Evolutionary conservation across 1,140 invertebrate genomes (phyloP), one percentile per base, ranked within the genome.

Genomic region (Stegodyphus dumicola): DNA sequence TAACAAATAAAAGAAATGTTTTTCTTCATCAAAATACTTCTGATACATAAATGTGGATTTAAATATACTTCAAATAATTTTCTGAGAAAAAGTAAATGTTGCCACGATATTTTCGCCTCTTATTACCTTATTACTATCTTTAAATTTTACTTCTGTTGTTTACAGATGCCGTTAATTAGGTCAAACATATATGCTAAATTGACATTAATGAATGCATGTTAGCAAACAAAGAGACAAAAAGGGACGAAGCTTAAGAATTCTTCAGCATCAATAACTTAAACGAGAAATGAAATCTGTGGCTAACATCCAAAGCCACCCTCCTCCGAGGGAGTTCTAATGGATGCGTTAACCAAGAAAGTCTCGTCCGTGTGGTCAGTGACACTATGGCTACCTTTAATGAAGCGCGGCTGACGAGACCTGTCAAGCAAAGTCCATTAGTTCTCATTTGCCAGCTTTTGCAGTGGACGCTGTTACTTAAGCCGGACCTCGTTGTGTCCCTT

Each of bases 321-420:
- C 33, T 33, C 33, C 33, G 3, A 33, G 33, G 33, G 33, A 33
- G 33, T 33, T 33, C 33, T 33, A 33, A 33, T 33, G 33, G 33
- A 33, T 33, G 33, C 33, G 33, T 33, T 33, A 33, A 33, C 33
- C 33, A 33, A 33, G 33, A 33, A 33, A 33, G 33, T 33, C 33
- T 33, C 33, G 33, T 33, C 33, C 33, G 9, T 1, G 56, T 15
- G 56, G 56, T 15, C 56, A 60, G 60, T 75, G 80, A 83, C 80
- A 83, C 71, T 74, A 56, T n/a, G 56, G 70, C 70, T 56, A 74
- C 80, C 80, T 83, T 83, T 83, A 83, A 83, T 83, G 80, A 83
- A 83, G 80, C 80, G 54, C n/a, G 56, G n/a, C 71, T 83, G 80
- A 83, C 80, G 80, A 83, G 80, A 48, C 54, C 69, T 83, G 80